A percentile compares a stretch with the other conserved stretches of the same genome.
phyloP scores from a whole-genome alignment of 2,888 invertebrate genomes.

The Drosophila mercatorum region DNA sequence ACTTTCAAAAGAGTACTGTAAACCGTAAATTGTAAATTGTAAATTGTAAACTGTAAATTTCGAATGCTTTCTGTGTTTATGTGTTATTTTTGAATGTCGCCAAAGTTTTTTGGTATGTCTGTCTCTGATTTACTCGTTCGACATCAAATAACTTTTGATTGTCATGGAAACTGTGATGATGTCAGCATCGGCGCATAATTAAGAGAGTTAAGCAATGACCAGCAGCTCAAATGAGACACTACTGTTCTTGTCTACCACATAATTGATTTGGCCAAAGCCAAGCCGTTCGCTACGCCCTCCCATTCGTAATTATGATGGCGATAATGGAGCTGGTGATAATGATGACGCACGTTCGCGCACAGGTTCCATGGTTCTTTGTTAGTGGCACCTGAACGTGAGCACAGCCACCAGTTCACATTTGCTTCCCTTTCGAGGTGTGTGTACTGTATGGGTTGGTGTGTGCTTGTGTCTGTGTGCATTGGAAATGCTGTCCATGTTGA shows the following conservation, averaged over 20 bases:
- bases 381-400: conserved; percentile 45
- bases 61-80: conserved; percentile 58
- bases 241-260: conserved; percentile 43
- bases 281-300: conserved; percentile 11
- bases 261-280: conserved; percentile 62
- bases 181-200: conserved; percentile 51
- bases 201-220: conserved; percentile 35
- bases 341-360: conserved; percentile 61
- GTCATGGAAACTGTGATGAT: conserved; percentile 63
- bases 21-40: conserved; percentile 34
- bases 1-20: conserved; percentile 55
- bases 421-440: conserved; percentile 13
- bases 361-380: conserved; percentile 54
- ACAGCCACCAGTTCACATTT: conserved; percentile 22
- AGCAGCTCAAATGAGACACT: conserved; percentile 33
- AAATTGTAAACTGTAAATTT: conserved; percentile 19
- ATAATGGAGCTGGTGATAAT: conserved; percentile 25
- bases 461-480: conserved; percentile 19
- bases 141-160: conserved; percentile 69
- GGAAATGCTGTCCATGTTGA: conserved; percentile 59
- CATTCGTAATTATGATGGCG: conserved; percentile 3
- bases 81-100: conserved; percentile 28
- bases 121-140: conserved; percentile 54
- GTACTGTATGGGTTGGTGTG: background rate
- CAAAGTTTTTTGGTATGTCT: conserved; percentile 51